Conservation (phyloP, 1,140 invertebrate species). For the Brachionus rotundiformis region DNA sequence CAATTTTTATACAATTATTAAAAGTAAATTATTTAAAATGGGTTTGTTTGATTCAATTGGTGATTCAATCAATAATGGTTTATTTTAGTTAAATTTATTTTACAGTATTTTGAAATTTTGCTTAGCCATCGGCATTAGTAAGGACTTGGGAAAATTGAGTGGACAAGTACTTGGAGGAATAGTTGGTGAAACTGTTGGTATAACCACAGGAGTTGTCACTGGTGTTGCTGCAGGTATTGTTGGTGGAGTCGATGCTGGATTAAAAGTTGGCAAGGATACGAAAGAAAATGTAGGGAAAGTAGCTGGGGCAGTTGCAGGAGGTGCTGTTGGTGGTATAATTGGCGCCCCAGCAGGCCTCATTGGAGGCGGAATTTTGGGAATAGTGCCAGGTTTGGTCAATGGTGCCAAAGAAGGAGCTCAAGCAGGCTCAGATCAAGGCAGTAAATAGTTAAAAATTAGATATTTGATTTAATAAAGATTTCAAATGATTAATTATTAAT, state of each 20-base stretch:
- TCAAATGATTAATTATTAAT: no score
- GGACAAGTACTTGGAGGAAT: neutral
- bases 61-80: neutral
- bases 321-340: neutral
- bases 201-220: conserved; percentile 3
- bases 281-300: neutral
- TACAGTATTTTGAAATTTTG: neutral
- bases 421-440: conserved; percentile 3
- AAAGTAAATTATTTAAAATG: neutral
- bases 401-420: neutral
- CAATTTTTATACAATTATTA: no score
- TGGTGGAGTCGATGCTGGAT: neutral
- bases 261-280: neutral
- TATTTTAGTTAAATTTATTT: neutral
- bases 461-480: no score
- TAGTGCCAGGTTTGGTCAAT: neutral
- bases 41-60: neutral
- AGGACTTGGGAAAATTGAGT: neutral
- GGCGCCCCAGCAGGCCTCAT: neutral
- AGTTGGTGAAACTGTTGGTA: conserved; percentile 7
- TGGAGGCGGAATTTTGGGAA: neutral
- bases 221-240: neutral
- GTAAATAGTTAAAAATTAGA: neutral
- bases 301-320: neutral
- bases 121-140: neutral